Conservation (phyloP, 2,113 vertebrate genomes). For the Trematocara zebra region DNA sequence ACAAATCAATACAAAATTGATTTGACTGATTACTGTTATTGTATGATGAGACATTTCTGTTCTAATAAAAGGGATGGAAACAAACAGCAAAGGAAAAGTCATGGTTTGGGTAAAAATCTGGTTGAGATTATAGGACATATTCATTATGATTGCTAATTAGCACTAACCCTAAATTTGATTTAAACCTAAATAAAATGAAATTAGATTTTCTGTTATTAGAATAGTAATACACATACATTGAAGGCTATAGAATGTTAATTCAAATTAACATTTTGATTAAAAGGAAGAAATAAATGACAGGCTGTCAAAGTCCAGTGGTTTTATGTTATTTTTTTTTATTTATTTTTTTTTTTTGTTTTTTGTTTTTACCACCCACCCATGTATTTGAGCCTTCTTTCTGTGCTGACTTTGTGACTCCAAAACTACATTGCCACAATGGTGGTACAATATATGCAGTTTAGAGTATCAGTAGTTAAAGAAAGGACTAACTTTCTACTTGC, state of each 20-base stretch:
- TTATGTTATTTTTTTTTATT: neutral
- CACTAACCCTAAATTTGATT: neutral
- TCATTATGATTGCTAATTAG: neutral
- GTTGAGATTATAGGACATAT: neutral
- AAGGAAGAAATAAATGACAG: neutral
- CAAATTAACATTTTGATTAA: neutral
- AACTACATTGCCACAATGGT: neutral
- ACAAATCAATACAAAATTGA: rapidly evolving
- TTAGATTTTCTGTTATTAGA: neutral
- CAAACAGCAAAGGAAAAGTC: neutral
- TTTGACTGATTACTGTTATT: neutral
- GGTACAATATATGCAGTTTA: neutral
- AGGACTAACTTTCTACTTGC: neutral
- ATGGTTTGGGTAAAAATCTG: neutral
- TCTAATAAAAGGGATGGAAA: neutral
- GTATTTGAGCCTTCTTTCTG: neutral
- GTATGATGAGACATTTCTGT: neutral
- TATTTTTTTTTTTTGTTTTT: neutral
- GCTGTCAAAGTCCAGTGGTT: neutral
- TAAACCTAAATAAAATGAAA: neutral
- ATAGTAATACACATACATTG: neutral
- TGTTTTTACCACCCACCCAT: neutral
- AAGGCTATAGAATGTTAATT: neutral
- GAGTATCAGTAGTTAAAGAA: neutral
- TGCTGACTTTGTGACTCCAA: neutral